Evolutionary conservation across 1,140 invertebrate genomes (phyloP).

Genomic region (Planococcus citri): DNA sequence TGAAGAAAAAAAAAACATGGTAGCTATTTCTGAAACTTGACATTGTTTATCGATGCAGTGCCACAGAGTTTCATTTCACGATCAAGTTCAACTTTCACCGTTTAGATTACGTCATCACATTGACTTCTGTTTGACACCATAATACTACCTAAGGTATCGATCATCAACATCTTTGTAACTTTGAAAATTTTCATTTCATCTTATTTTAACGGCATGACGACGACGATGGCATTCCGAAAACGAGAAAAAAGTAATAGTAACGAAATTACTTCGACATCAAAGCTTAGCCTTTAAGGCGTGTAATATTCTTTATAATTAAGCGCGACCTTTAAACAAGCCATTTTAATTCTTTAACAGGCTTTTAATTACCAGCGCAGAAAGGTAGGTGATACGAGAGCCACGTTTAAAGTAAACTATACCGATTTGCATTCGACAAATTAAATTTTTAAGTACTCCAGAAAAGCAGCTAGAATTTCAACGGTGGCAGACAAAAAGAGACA

Average conservation of each 20-base stretch:
- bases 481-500: no score
- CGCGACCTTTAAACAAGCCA: constrained; percentile 1
- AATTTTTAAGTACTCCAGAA: not conserved
- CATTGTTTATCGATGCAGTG: no score
- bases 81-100: no score
- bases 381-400: not conserved
- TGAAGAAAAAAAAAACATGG: no score
- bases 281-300: not conserved
- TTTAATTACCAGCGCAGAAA: not conserved
- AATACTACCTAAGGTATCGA: no score
- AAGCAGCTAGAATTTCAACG: no score
- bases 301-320: not conserved
- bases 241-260: not conserved
- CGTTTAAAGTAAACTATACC: not conserved
- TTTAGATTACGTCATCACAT: no score
- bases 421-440: not conserved
- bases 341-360: not conserved
- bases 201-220: no score
- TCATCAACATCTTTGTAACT: not conserved
- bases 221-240: not conserved
- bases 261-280: not conserved
- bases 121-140: no score
- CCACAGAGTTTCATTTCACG: no score
- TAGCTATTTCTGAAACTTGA: no score
- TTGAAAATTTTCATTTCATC: not conserved